Evolutionary conservation across 2,888 invertebrate genomes (phyloP).

Genomic region (Polydrusus pterygomalis): DNA sequence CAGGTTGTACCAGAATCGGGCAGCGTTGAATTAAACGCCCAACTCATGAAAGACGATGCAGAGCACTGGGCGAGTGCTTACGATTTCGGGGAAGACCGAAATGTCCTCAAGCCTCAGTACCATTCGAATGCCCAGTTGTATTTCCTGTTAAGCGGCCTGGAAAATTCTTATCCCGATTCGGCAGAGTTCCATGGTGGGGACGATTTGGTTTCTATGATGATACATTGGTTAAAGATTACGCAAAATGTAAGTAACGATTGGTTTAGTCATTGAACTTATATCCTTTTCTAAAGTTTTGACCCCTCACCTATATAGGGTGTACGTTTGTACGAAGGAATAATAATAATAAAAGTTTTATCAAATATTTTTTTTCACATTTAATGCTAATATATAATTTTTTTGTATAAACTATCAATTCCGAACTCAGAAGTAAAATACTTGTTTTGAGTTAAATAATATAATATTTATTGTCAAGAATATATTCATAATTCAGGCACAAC

Average conservation of each 20-base stretch:
- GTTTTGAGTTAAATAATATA: too few species aligned
- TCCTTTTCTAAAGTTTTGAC: too few species aligned
- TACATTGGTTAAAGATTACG: slow-evolving; percentile 84
- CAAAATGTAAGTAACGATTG: slow-evolving; percentile 75
- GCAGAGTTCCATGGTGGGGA: slow-evolving; percentile 84
- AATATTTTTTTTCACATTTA: too few species aligned
- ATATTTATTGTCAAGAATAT: too few species aligned
- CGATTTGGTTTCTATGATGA: slow-evolving; percentile 78
- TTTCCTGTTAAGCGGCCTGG: slow-evolving; percentile 79
- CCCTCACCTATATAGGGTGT: too few species aligned
- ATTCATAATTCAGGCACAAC: too few species aligned
- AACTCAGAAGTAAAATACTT: too few species aligned
- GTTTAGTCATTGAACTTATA: too few species aligned
- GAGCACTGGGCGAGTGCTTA: slow-evolving; percentile 90
- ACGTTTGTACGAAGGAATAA: too few species aligned
- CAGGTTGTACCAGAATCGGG: slow-evolving; percentile 75
- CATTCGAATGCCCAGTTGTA: slow-evolving; percentile 80
- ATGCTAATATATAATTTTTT: too few species aligned
- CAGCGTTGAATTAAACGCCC: slow-evolving; percentile 82
- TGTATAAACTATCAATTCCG: too few species aligned
- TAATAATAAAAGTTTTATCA: too few species aligned
- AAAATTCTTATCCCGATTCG: slow-evolving; percentile 79
- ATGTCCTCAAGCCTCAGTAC: slow-evolving; percentile 80
- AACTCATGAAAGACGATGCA: slow-evolving; percentile 86
- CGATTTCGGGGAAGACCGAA: slow-evolving; percentile 82